Evolutionary conservation across 2,113 vertebrate genomes (phyloP), one percentile per base, ranked within the genome.

Genomic region (Cervus canadensis): DNA sequence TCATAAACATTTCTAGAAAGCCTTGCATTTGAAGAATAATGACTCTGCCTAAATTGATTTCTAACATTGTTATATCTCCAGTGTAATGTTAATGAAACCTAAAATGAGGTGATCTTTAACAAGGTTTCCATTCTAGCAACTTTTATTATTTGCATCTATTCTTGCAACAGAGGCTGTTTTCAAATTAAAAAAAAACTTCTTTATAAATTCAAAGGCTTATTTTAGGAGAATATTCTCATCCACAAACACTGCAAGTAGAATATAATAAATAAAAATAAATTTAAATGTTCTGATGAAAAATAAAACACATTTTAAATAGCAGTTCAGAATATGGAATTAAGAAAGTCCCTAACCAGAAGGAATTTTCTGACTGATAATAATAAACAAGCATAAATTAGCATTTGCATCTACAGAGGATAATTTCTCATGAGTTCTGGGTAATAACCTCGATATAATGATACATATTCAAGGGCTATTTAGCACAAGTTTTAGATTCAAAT

Each of bases 41-140:
- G 50, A 84, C 14, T 48, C 76, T 87, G 33, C 5, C 2, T 67
- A 21, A 9, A 78, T 43, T 43, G 62, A 83, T 96, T 67, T 95
- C 33, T 89, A 89, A 81, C 54, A 62, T 0, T 33, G 23, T 50
- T 90, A 36, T 15, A n/a, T 14, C 7, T 33, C 25, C 8, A 57
- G 36, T 85, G 15, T 16, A 89, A 33, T 74, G 88, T 36, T 95
- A 97, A 95, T 86, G 82, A 98, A 85, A 40, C 3, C 78, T 88
- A 95, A 98, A 91, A 89, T 78, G 64, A 92, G 36, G 30, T 94
- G 45, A 54, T 92, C n/a, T 95, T 92, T 95, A 95, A 64, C 15
- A 85, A 94, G 40, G 74, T 94, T 95, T 96, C 17, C 48, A 96
- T 94, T 78, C 90, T 82, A 88, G 19, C 9, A 62, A 82, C 36